Base-by-base conservation (phyloP, 2,113 vertebrate species). In the Macrotis lagotis region DNA sequence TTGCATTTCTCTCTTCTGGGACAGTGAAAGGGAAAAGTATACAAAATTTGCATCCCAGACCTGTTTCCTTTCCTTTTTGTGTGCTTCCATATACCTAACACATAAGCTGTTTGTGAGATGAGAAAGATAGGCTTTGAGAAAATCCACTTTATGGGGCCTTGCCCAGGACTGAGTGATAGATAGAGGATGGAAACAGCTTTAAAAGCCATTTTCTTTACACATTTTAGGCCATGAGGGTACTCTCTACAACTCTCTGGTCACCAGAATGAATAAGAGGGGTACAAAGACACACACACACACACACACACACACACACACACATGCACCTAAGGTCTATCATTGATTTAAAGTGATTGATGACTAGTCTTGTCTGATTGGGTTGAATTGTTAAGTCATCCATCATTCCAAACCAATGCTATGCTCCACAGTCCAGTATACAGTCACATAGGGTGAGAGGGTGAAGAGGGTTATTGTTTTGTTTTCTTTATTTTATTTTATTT, bases 321-420 rank as follows among this genome's bases (percentile, higher is more conserved):
- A 98, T 95, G 97, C 93, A 97, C 96, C 96, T 96, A 97, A 93
- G 95, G 96, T 97, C 96, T 97, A 96, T 97, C 97, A 97, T 97
- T 97, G 97, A 98, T 97, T 97, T 97, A 96, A 95, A 94, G 88
- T 97, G 97, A 98, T 97, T 97, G 97, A 98, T 97, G 97, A 96
- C 93, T 93, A 92, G 95, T 97, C 96, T 96, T 97, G 95, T 97
- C 97, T 96, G 93, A 97, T 96, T 91, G 96, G 96, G 93, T 96
- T 96, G 12, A 90, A 97, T 95, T 96, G 96, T 97, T 90, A 91
- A 97, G 95, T 66, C 92, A 97, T 97, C 91, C 96, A 97, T 98
- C 97, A 97, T 97, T 92, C 91, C 93, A 93, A 97, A 97, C 95
- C 93, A 96, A 97, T 95, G 89, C 89, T 93, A 49, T 9, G 95